Percentiles rank a stretch among this genome's conserved stretches.
phyloP scores from a whole-genome alignment of 1,140 invertebrate genomes.

The Pteromalus puparum region DNA sequence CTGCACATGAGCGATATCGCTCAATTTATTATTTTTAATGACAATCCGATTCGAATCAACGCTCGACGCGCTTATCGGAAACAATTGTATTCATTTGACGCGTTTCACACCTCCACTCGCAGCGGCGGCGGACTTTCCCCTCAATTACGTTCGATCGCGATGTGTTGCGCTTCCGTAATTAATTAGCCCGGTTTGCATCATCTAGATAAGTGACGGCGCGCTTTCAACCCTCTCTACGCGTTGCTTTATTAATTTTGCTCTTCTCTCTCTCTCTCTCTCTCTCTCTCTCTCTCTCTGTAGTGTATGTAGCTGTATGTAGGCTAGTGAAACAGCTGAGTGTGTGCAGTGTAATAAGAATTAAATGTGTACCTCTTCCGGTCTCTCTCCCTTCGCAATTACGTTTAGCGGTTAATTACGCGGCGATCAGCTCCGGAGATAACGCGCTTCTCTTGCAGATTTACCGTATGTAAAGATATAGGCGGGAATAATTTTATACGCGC shows the following conservation, averaged over 20 bases:
- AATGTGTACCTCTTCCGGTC: background rate
- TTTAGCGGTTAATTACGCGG: constrained; percentile 43
- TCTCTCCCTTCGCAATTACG: constrained; percentile 19
- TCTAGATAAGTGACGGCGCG: too few species aligned
- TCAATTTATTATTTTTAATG: constrained; percentile 35
- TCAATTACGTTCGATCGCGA: constrained; percentile 47
- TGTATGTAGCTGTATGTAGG: too few species aligned
- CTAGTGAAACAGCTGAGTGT: too few species aligned
- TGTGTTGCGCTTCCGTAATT: constrained; percentile 31
- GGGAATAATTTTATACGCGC: too few species aligned
- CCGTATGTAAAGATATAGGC: background rate
- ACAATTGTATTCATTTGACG: constrained; percentile 15
- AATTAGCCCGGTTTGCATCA: constrained; percentile 21
- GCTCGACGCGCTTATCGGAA: background rate
- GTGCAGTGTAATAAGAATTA: too few species aligned
- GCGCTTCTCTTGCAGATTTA: background rate
- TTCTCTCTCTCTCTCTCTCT: too few species aligned
- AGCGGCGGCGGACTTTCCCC: constrained; percentile 16
- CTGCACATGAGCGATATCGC: background rate
- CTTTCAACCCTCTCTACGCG: too few species aligned
- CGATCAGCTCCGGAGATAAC: background rate
- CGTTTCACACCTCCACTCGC: constrained; percentile 41
- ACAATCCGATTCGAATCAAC: background rate
- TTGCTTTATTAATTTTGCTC: too few species aligned
- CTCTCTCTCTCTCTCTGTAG: too few species aligned